These are phyloP conservation scores for Chesias legatella DNA, from an alignment of 2,888 invertebrate genomes.

Conservation along the genomic window DNA sequence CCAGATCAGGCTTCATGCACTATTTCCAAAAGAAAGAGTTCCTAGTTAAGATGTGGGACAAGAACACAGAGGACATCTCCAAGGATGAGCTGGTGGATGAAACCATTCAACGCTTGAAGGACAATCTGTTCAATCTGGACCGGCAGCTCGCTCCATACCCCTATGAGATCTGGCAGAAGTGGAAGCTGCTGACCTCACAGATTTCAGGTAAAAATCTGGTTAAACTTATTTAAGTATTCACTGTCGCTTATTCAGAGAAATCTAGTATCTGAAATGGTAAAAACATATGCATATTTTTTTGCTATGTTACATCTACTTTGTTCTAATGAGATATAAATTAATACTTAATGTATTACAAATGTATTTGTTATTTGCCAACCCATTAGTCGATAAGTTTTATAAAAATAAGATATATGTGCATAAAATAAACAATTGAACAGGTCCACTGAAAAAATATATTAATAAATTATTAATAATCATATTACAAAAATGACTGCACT, in stretches of 20 bases:
- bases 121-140: constrained; percentile 87
- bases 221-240: constrained; percentile 42
- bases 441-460: too few relatives aligned
- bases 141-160: constrained; percentile 94
- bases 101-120: constrained; percentile 83
- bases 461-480: too few relatives aligned
- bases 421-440: too few relatives aligned
- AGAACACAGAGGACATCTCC: constrained; percentile 86
- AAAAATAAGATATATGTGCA: too few relatives aligned
- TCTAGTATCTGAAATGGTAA: background rate
- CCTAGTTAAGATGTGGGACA: constrained; percentile 93
- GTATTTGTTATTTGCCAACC: too few relatives aligned
- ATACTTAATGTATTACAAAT: too few relatives aligned
- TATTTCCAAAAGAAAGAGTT: constrained; percentile 91
- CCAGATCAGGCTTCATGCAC: constrained; percentile 91
- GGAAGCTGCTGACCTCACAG: constrained; percentile 88
- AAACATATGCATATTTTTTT: too few relatives aligned
- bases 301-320: too few relatives aligned
- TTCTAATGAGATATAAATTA: too few relatives aligned
- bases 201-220: too few relatives aligned
- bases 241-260: background rate
- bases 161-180: constrained; percentile 91
- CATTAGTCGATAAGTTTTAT: too few relatives aligned
- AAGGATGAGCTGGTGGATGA: constrained; percentile 83
- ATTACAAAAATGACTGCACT: too few relatives aligned